Evolutionary conservation across 2,797 vertebrate genomes (phyloP).

Genomic region (Morus bassanus): DNA sequence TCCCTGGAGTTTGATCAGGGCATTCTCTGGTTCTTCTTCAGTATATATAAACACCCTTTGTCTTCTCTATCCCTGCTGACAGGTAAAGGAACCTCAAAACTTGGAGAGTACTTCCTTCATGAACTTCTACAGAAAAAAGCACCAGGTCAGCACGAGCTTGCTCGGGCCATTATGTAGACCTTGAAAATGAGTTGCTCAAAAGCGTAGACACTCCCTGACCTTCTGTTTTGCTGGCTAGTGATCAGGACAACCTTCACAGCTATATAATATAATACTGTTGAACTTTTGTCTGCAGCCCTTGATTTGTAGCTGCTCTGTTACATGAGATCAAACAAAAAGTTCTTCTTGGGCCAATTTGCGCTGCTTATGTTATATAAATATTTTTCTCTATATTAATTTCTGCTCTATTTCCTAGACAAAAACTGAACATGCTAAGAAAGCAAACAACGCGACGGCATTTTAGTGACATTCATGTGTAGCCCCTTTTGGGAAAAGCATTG

Average conservation of each 20-base stretch:
- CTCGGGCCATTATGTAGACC: not conserved
- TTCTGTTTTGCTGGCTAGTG: constrained; percentile 13
- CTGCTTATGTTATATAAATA: not conserved
- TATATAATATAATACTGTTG: constrained; percentile 30
- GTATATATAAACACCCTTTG: not conserved
- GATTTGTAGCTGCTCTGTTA: constrained; percentile 17
- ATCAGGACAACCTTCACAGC: not conserved
- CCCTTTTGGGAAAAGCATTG: constrained; percentile 13
- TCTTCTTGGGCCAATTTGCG: not conserved
- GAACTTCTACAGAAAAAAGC: not conserved
- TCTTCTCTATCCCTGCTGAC: not conserved
- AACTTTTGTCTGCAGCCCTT: constrained; percentile 41
- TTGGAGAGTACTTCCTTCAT: not conserved
- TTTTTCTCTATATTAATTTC: not conserved
- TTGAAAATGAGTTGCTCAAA: not conserved
- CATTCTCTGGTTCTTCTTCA: not conserved
- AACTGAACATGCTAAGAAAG: not conserved
- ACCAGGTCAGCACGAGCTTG: not conserved
- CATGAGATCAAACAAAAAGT: not conserved
- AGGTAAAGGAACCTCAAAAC: not conserved
- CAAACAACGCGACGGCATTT: not conserved
- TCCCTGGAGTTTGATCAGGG: not conserved
- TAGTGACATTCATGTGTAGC: not conserved
- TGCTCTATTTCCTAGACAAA: not conserved
- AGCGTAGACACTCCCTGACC: not conserved